Conservation (phyloP, 2,113 vertebrate genomes). For the Gopherus evgoodei region DNA sequence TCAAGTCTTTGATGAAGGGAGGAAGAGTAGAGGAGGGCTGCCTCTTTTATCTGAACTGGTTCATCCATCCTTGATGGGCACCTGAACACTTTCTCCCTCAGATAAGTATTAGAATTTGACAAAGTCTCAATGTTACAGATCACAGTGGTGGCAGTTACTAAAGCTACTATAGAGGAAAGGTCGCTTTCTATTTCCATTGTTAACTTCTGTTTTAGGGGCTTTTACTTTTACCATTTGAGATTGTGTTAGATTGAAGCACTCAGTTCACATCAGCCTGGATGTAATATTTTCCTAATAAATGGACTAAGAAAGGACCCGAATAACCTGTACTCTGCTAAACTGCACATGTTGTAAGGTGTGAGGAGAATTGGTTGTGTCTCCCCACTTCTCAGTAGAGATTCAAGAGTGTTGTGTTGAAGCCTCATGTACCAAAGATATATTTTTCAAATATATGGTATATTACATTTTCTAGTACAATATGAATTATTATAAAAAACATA, state of each 20-base stretch:
- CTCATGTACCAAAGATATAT: not conserved
- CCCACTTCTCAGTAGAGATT: not conserved
- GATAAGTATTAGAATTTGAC: not conserved
- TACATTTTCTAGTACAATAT: not conserved
- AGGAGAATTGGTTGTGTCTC: conserved; percentile 16
- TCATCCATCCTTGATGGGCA: not conserved
- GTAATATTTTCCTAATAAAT: not conserved
- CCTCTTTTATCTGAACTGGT: not conserved
- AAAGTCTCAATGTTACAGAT: not conserved
- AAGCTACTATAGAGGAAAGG: not conserved
- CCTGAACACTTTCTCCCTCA: not conserved
- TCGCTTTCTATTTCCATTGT: not conserved
- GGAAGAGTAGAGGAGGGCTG: not conserved
- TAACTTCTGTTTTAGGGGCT: not conserved
- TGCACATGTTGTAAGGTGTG: not conserved
- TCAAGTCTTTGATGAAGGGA: not conserved
- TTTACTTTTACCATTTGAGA: not conserved
- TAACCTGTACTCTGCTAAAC: conserved; percentile 25
- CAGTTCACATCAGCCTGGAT: not conserved
- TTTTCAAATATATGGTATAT: conserved; percentile 8
- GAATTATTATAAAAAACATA: conserved; percentile 29
- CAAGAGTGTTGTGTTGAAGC: conserved; percentile 31
- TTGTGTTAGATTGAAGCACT: not conserved
- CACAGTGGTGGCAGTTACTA: not conserved
- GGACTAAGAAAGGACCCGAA: not conserved